These are phyloP conservation scores for Aphaenogaster ashmeadi DNA, from an alignment of 1,140 invertebrate species.

Conservation along the genomic window DNA sequence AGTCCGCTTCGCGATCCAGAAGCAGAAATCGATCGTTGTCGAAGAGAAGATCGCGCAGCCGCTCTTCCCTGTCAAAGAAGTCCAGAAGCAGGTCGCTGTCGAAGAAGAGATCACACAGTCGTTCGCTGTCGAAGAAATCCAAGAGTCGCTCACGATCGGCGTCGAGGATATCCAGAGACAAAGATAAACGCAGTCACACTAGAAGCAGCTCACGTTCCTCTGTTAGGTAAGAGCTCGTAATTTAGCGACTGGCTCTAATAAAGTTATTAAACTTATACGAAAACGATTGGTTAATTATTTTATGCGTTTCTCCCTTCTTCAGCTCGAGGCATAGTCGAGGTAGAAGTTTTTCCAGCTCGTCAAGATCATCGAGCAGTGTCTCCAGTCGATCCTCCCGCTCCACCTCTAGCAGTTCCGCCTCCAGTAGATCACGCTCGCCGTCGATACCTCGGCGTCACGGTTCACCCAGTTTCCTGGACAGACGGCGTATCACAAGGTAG, in stretches of 20 bases:
- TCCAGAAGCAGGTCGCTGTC: slow-evolving; percentile 76
- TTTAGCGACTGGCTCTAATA: not conserved
- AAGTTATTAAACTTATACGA: slow-evolving; percentile 16
- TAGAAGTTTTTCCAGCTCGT: slow-evolving; percentile 83
- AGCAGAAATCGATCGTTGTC: slow-evolving; percentile 78
- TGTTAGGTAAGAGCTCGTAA: slow-evolving; percentile 74
- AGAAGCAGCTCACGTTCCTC: slow-evolving; percentile 83
- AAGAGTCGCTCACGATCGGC: slow-evolving; percentile 80
- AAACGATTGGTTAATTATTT: not conserved
- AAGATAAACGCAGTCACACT: slow-evolving; percentile 80
- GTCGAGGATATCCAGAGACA: slow-evolving; percentile 80
- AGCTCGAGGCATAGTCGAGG: slow-evolving; percentile 82
- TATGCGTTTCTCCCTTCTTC: slow-evolving; percentile 3
- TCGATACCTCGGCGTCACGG: slow-evolving; percentile 95
- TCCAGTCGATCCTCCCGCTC: slow-evolving; percentile 80
- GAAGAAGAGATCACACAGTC: slow-evolving; percentile 72
- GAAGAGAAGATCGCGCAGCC: slow-evolving; percentile 75
- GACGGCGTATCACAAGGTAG: slow-evolving; percentile 96
- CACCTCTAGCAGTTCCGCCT: slow-evolving; percentile 81
- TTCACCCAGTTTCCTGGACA: slow-evolving; percentile 96
- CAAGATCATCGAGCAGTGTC: slow-evolving; percentile 81
- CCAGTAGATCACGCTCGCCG: slow-evolving; percentile 91
- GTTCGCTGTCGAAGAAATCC: slow-evolving; percentile 78
- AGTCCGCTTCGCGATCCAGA: slow-evolving; percentile 76
- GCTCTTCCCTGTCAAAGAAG: slow-evolving; percentile 77